Evolutionary conservation across 2,888 invertebrate species (phyloP), one percentile per base, ranked within the genome.

Genomic region (Trichopoda pennipes): DNA sequence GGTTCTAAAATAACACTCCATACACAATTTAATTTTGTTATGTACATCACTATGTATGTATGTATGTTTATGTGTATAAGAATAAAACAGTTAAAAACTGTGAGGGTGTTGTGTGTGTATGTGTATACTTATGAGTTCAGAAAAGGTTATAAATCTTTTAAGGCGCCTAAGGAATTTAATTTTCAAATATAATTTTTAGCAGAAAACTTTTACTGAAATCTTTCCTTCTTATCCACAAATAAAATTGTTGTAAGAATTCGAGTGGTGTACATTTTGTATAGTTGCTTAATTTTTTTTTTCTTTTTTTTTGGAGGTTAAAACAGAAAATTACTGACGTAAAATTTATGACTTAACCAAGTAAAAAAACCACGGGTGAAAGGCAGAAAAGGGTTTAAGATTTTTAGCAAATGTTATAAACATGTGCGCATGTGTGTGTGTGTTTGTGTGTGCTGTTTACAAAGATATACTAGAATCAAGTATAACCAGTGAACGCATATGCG

Each of bases 281-380:
- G 35, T 55, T 35, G 14, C 61, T 66, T 28, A 7, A 28, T 28
- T 28, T 1, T 28, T 28, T 28, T 28, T 28, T 28, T 6, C 8
- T 28, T 38, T 38, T 12, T 73, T 63, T 82, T 79, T 66, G 35
- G 79, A 79, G 75, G 75, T 82, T 82, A 79, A 66, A 75, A 72
- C 32, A 79, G 79, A 79, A 82, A 82, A 82, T 82, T 82, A 76
- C 79, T 79, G 69, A 82, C 79, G 75, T 72, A 79, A 82, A 82
- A 82, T 82, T 82, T 82, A 82, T 82, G 82, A 82, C 75, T 82
- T 75, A 79, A 76, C 82, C 82, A 79, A 72, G 79, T 79, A 72
- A 77, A 82, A 82, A 82, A 75, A 60, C 81, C 70, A 58, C 64
- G 53, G 21, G 32, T 64, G 77, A 56, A 69, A 44, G 58, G 70